phyloP scores from a whole-genome alignment of 1,140 invertebrate species.

The Neodiprion pinetum region DNA sequence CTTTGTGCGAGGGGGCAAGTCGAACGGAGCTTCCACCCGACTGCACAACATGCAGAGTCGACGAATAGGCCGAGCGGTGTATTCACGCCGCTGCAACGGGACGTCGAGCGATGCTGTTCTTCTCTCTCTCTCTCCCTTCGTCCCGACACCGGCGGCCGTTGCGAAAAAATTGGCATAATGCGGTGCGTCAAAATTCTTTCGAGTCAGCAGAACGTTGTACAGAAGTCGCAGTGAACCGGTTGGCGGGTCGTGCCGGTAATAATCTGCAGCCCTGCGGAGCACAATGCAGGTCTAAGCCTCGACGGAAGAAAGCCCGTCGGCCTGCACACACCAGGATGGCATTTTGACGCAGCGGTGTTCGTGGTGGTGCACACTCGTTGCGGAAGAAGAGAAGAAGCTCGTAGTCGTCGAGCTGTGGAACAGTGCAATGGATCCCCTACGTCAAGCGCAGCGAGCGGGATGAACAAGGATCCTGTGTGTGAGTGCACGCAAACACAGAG shows the following conservation, averaged over 20 bases:
- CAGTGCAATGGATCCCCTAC: too few relatives aligned
- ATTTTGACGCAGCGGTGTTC: slow-evolving; percentile 1
- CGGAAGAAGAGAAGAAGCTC: neutral
- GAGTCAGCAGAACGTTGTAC: neutral
- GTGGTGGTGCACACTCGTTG: neutral
- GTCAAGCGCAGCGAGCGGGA: neutral
- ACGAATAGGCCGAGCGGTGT: too few relatives aligned
- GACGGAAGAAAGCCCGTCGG: slow-evolving; percentile 29
- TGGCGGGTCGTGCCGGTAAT: slow-evolving; percentile 26
- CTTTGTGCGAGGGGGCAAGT: neutral
- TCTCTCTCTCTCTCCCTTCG: slow-evolving; percentile 20
- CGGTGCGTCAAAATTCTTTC: neutral
- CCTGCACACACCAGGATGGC: slow-evolving; percentile 24
- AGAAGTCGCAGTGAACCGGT: neutral
- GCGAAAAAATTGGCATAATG: neutral
- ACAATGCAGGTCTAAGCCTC: slow-evolving; percentile 32
- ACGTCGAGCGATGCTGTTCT: neutral
- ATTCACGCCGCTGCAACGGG: too few relatives aligned
- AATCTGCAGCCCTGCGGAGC: slow-evolving; percentile 27
- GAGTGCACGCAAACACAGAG: slow-evolving; percentile 26
- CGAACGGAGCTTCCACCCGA: neutral
- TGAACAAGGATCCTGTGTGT: slow-evolving; percentile 17
- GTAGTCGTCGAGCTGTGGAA: too few relatives aligned
- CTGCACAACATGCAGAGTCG: neutral
- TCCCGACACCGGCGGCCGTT: neutral